Conservation (phyloP, 2,797 vertebrate genomes). For the Pteronotus mesoamericanus region DNA sequence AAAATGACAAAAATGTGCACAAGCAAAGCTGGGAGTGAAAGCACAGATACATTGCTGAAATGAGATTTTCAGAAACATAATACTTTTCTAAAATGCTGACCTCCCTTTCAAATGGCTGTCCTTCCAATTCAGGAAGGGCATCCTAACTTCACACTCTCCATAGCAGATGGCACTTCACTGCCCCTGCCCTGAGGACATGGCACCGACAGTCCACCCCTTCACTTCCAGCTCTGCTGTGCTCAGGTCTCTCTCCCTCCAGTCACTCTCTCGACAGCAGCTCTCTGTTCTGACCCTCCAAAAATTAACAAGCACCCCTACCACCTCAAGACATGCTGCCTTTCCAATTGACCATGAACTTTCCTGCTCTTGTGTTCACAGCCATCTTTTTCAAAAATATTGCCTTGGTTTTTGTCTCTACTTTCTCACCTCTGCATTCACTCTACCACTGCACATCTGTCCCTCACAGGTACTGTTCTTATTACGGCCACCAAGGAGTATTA, state of each 20-base stretch:
- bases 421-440: neutral
- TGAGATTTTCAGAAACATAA: neutral
- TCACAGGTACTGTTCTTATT: neutral
- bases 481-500: too few species aligned
- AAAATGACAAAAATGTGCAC: neutral
- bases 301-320: neutral
- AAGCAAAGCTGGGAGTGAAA: neutral
- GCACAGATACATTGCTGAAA: neutral
- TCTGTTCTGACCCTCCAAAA: neutral
- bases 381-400: neutral
- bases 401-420: neutral
- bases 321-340: neutral
- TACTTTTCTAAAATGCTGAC: neutral
- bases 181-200: neutral
- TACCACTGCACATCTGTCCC: rapidly evolving
- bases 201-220: neutral
- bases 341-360: neutral
- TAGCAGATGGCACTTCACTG: rapidly evolving
- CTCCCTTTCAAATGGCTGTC: neutral
- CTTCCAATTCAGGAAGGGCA: neutral
- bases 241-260: neutral
- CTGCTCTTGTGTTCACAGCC: neutral
- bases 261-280: neutral
- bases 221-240: rapidly evolving
- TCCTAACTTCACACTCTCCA: rapidly evolving